Percentiles rank a stretch among this genome's conserved stretches.
Conservation (phyloP, 2,888 invertebrate species). For the Carcina quercana region DNA sequence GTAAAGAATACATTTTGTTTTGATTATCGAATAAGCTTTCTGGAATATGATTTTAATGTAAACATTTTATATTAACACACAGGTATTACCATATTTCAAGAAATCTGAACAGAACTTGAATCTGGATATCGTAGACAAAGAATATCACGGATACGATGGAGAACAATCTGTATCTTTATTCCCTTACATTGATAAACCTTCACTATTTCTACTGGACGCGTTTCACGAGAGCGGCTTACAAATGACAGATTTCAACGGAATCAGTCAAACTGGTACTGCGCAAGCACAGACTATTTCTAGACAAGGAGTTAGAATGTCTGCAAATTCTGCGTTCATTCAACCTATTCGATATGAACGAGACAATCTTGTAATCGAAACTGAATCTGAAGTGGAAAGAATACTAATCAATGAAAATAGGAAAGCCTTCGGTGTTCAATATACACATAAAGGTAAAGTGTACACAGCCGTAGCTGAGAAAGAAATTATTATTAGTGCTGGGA, state of each 20-base stretch:
- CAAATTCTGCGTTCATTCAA: constrained; percentile 77
- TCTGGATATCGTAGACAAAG: constrained; percentile 51
- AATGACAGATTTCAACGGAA: constrained; percentile 70
- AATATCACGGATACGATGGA: constrained; percentile 75
- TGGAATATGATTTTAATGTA: no score
- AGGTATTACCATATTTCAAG: constrained; percentile 79
- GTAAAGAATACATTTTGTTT: constrained; percentile 37
- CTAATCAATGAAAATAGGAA: constrained; percentile 62
- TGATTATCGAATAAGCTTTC: no score
- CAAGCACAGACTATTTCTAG: constrained; percentile 70
- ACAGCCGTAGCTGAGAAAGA: constrained; percentile 44
- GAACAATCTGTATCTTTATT: constrained; percentile 75
- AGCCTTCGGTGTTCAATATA: constrained; percentile 44
- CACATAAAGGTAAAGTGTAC: constrained; percentile 21
- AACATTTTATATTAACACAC: no score
- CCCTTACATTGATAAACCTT: constrained; percentile 74
- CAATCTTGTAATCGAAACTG: constrained; percentile 63
- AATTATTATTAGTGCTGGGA: constrained; percentile 44
- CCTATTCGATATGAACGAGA: constrained; percentile 72
- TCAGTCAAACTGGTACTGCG: constrained; percentile 70
- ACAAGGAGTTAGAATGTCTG: constrained; percentile 73
- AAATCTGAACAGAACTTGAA: constrained; percentile 77
- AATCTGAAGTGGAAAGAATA: constrained; percentile 69
- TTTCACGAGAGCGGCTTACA: constrained; percentile 75
- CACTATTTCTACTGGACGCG: constrained; percentile 66